Evolutionary conservation across 2,797 vertebrate species (phyloP).

Genomic region (Rhincodon typus): DNA sequence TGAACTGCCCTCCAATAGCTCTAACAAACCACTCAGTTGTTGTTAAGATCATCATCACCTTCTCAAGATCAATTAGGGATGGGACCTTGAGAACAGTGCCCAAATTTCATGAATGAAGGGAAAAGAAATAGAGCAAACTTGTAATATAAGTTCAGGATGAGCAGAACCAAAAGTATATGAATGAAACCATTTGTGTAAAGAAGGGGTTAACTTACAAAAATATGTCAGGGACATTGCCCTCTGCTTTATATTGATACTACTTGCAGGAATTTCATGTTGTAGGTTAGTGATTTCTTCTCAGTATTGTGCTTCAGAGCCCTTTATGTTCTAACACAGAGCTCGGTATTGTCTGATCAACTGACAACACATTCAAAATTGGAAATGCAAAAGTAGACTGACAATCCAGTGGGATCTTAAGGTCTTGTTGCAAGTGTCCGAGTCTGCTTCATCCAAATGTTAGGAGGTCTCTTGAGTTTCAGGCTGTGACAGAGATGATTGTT

Average conservation of each 20-base stretch:
- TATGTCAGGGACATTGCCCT: not conserved
- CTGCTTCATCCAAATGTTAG: not conserved
- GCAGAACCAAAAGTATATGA: not conserved
- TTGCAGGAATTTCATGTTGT: conserved; percentile 14
- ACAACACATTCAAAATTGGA: not conserved
- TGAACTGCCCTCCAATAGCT: not conserved
- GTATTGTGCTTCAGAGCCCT: not conserved
- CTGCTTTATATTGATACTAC: conserved; percentile 1
- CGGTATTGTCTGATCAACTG: not conserved
- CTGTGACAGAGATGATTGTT: not conserved
- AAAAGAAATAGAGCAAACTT: not conserved
- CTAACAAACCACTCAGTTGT: not conserved
- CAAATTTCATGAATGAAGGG: not conserved
- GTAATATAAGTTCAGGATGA: not conserved
- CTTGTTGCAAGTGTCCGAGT: not conserved
- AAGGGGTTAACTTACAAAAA: conserved; percentile 13
- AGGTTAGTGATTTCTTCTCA: not conserved
- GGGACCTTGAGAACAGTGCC: not conserved
- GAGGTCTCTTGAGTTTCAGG: not conserved
- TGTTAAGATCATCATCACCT: not conserved
- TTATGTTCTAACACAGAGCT: not conserved
- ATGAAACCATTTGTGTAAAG: not conserved
- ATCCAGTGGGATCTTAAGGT: not conserved
- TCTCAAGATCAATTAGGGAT: not conserved
- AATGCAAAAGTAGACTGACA: conserved; percentile 11